These are phyloP conservation scores for Andrena cerasifolii DNA, from an alignment of 1,140 invertebrate species.

Conservation along the genomic window DNA sequence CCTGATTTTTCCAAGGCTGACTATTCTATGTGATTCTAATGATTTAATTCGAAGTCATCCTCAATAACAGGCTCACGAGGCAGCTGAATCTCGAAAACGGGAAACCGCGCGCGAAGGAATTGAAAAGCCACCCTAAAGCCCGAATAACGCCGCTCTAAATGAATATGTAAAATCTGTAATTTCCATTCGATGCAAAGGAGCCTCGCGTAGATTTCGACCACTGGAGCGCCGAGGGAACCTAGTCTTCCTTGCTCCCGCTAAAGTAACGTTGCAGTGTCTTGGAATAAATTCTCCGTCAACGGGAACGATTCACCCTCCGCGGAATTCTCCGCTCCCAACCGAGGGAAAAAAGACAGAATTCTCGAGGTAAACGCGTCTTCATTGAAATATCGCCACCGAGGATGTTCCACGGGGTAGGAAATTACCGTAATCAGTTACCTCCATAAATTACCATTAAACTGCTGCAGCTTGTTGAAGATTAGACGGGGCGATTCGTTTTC, in stretches of 20 bases:
- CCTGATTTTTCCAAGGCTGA: no score
- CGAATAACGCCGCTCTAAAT: neutral
- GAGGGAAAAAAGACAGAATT: slow-evolving; percentile 27
- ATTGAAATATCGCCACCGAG: slow-evolving; percentile 52
- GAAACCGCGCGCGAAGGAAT: neutral
- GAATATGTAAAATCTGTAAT: slow-evolving; percentile 36
- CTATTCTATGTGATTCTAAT: no score
- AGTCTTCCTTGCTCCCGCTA: no score
- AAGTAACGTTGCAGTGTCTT: neutral
- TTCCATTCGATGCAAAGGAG: slow-evolving; percentile 39
- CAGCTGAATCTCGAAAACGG: neutral
- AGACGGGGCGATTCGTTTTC: slow-evolving; percentile 32
- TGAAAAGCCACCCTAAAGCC: neutral
- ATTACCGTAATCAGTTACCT: slow-evolving; percentile 44
- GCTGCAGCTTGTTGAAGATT: neutral
- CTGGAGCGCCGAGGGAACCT: slow-evolving; percentile 5
- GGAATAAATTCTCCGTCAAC: slow-evolving; percentile 60
- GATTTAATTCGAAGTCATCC: no score
- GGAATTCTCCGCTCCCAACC: neutral
- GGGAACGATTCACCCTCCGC: slow-evolving; percentile 34
- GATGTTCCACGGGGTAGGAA: slow-evolving; percentile 14
- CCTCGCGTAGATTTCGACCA: slow-evolving; percentile 12
- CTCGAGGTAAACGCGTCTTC: slow-evolving; percentile 4
- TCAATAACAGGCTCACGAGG: no score
- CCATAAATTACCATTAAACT: slow-evolving; percentile 56